Conservation (phyloP, 2,113 vertebrate species). For the Gymnorhina tibicen region DNA sequence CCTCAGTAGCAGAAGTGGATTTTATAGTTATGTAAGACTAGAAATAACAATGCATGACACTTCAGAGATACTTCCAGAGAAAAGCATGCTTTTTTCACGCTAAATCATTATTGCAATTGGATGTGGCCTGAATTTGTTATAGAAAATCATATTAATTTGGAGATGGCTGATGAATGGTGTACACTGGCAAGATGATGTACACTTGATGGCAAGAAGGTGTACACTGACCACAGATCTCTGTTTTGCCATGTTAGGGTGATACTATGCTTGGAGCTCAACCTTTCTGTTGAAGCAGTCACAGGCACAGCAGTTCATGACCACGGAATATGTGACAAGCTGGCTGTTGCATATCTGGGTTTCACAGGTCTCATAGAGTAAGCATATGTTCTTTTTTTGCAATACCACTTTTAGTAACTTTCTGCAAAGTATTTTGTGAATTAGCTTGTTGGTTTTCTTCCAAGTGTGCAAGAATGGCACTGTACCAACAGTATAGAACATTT, state of each 20-base stretch:
- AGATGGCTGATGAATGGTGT: neutral
- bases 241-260: neutral
- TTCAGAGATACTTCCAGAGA: neutral
- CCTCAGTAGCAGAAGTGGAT: neutral
- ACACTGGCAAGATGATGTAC: neutral
- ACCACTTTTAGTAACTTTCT: neutral
- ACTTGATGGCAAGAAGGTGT: neutral
- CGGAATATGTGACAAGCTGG: neutral
- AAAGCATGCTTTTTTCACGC: neutral
- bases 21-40: neutral
- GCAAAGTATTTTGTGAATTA: neutral
- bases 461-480: neutral
- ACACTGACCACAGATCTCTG: neutral
- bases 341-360: neutral
- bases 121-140: neutral
- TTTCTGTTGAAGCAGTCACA: neutral
- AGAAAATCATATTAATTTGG: neutral
- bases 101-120: neutral
- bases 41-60: neutral
- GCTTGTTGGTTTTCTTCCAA: neutral
- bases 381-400: neutral
- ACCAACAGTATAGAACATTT: neutral
- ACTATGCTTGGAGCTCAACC: neutral
- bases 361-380: neutral
- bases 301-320: neutral